Percentiles rank a stretch among this genome's conserved stretches.
These are phyloP conservation scores for Centropyge bicolor DNA, from an alignment of 2,797 vertebrate species.

Conservation along the genomic window DNA sequence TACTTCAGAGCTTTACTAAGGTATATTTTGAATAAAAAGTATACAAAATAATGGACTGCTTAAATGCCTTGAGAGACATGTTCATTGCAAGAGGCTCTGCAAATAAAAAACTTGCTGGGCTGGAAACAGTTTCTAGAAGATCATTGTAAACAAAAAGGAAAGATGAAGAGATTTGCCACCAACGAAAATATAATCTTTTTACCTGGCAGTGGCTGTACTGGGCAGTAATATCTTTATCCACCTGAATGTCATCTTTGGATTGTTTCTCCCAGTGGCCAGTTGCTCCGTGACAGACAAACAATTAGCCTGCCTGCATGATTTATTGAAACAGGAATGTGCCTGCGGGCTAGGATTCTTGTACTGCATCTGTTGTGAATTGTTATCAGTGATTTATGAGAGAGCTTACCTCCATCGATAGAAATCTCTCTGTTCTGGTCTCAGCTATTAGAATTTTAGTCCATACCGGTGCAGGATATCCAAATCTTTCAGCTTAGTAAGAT, in stretches of 20 bases:
- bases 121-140: neutral
- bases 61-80: conserved; percentile 14
- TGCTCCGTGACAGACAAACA: conserved; percentile 53
- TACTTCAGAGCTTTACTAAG: neutral
- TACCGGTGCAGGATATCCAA: conserved; percentile 11
- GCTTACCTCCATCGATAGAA: conserved; percentile 29
- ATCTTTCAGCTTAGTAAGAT: conserved; percentile 18
- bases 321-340: conserved; percentile 43
- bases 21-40: conserved; percentile 11
- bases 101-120: conserved; percentile 20
- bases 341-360: conserved; percentile 29
- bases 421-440: conserved; percentile 10
- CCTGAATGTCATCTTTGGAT: conserved; percentile 36
- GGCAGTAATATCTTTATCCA: conserved; percentile 43
- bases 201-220: conserved; percentile 9
- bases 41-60: neutral
- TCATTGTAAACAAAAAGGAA: conserved; percentile 8
- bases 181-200: neutral
- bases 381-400: conserved; percentile 59
- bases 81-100: conserved; percentile 6
- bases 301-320: conserved; percentile 59
- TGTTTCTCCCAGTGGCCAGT: conserved; percentile 33
- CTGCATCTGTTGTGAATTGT: conserved; percentile 44
- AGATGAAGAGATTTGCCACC: conserved; percentile 32
- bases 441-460: conserved; percentile 34